Evolutionary conservation across 2,113 vertebrate genomes (phyloP).

Genomic region (Phodopus roborovskii): DNA sequence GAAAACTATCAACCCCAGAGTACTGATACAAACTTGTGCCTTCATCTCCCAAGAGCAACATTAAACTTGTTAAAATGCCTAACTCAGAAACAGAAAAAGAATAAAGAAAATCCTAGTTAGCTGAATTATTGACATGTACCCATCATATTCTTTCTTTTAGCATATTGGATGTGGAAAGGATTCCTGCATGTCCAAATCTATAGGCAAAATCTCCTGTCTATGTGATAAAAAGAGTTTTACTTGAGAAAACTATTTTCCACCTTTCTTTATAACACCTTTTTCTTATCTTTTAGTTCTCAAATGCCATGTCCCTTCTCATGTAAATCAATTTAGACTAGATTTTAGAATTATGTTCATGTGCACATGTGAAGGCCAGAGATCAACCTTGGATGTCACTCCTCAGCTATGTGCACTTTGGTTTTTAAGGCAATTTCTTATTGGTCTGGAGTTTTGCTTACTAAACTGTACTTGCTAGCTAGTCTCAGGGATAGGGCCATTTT

Average conservation of each 20-base stretch:
- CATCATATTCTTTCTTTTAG: not conserved
- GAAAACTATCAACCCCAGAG: constrained; percentile 79
- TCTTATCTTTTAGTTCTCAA: not conserved
- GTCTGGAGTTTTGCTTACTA: not conserved
- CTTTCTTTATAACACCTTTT: not conserved
- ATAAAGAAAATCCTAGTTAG: not conserved
- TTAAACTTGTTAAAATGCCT: constrained; percentile 72
- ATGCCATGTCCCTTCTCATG: not conserved
- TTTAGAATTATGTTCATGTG: not conserved
- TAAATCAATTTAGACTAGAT: not conserved
- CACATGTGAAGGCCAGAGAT: not conserved
- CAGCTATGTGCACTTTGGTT: not conserved
- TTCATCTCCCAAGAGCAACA: not conserved
- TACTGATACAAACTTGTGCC: constrained; percentile 80
- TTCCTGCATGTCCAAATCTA: not conserved
- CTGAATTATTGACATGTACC: not conserved
- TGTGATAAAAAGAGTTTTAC: not conserved
- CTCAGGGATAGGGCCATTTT: too few species aligned
- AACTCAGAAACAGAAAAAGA: constrained; percentile 69
- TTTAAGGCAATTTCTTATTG: not conserved
- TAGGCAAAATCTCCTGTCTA: not conserved
- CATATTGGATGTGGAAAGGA: not conserved
- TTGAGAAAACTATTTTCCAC: not conserved
- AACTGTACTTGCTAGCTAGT: not conserved
- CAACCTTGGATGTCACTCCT: not conserved